Evolutionary conservation across 2,797 vertebrate genomes (phyloP).

Genomic region (Kryptolebias ocellatus): DNA sequence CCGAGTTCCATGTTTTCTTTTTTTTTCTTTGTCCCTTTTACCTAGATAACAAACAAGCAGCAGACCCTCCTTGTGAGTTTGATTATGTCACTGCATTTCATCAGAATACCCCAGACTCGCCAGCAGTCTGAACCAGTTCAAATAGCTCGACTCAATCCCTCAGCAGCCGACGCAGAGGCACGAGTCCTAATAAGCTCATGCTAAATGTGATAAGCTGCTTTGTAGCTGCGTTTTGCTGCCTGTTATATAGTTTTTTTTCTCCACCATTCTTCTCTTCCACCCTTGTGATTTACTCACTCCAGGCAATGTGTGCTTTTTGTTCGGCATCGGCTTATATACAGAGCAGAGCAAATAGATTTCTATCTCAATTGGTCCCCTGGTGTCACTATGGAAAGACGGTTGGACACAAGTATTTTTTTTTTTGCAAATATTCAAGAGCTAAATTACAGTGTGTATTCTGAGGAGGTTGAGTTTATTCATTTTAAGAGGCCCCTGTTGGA

Average conservation of each 20-base stretch:
- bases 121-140: constrained; percentile 77
- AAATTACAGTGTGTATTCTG: constrained; percentile 74
- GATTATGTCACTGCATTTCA: constrained; percentile 79
- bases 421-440: constrained; percentile 74
- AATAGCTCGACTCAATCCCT: constrained; percentile 77
- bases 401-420: constrained; percentile 79
- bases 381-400: constrained; percentile 82
- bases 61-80: constrained; percentile 53
- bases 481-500: constrained; percentile 79
- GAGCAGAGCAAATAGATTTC: constrained; percentile 80
- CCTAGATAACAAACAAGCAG: constrained; percentile 43
- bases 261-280: constrained; percentile 73
- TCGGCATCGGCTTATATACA: constrained; percentile 54
- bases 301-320: constrained; percentile 75
- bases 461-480: constrained; percentile 71
- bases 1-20: constrained; percentile 39
- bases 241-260: constrained; percentile 33
- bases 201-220: constrained; percentile 79
- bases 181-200: constrained; percentile 78
- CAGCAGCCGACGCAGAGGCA: constrained; percentile 70
- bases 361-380: constrained; percentile 84
- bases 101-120: constrained; percentile 82
- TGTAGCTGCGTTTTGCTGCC: constrained; percentile 70
- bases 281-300: constrained; percentile 81
- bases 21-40: constrained; percentile 27